Conservation (phyloP, 2,888 invertebrate species). For the Drosophila mercatorum region DNA sequence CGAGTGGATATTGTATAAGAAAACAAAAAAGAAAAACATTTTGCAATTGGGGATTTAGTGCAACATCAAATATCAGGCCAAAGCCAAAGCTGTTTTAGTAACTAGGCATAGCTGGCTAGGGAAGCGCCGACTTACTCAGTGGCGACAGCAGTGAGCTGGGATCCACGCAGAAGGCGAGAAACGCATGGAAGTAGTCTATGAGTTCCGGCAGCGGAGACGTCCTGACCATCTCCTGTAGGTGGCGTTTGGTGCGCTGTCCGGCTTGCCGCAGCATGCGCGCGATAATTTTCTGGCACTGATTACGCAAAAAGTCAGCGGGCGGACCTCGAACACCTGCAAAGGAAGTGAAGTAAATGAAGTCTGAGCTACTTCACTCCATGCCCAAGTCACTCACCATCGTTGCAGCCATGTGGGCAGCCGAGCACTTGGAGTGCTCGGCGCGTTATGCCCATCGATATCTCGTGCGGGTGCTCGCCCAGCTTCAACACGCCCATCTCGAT, state of each 20-base stretch:
- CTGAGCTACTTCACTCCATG: background rate
- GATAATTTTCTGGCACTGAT: constrained; percentile 93
- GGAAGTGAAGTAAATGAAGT: background rate
- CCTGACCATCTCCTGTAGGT: constrained; percentile 90
- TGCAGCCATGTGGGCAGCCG: constrained; percentile 97
- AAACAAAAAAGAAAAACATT: background rate
- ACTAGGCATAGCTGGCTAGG: constrained; percentile 1
- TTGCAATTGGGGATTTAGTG: constrained; percentile 53
- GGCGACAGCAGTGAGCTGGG: constrained; percentile 94
- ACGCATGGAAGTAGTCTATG: constrained; percentile 97
- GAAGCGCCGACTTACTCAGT: constrained; percentile 88
- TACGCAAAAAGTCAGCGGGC: constrained; percentile 95
- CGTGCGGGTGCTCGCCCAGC: constrained; percentile 84
- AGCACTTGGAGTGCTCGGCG: constrained; percentile 89
- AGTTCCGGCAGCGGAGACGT: constrained; percentile 92
- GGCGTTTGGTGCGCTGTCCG: constrained; percentile 85
- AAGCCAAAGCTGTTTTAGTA: background rate
- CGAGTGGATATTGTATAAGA: background rate
- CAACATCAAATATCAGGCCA: constrained; percentile 26
- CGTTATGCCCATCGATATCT: constrained; percentile 84
- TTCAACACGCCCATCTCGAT: constrained; percentile 94
- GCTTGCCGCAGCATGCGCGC: constrained; percentile 90
- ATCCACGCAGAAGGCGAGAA: constrained; percentile 97
- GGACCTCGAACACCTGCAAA: constrained; percentile 89
- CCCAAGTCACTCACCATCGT: constrained; percentile 86